Evolutionary conservation across 2,797 vertebrate species (phyloP).

Genomic region (Nothura maculosa): DNA sequence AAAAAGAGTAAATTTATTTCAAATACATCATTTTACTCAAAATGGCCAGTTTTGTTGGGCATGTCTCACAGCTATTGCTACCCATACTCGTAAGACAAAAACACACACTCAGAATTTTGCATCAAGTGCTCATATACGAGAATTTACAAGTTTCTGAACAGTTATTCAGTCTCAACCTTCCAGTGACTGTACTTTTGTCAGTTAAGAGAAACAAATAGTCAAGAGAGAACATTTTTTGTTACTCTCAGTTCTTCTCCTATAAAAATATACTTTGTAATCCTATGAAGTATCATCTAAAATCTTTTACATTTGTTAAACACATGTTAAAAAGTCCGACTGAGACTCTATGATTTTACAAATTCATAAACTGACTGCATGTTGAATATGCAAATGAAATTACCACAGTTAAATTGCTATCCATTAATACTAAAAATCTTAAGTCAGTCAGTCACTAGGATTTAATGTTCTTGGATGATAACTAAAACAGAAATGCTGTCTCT

Average conservation of each 20-base stretch:
- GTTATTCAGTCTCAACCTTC: too few species aligned
- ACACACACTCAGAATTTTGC: not conserved
- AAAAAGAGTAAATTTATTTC: not conserved
- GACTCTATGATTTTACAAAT: not conserved
- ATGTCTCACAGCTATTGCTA: not conserved
- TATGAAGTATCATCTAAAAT: too few species aligned
- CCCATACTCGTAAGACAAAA: too few species aligned
- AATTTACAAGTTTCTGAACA: not conserved
- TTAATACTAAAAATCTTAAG: not conserved
- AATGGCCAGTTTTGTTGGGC: too few species aligned
- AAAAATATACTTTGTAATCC: too few species aligned
- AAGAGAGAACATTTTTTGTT: too few species aligned
- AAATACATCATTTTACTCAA: not conserved
- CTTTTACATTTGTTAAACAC: too few species aligned
- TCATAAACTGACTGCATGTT: fast-evolving
- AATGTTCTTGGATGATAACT: not conserved
- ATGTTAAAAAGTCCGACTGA: not conserved
- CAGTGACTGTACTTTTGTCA: too few species aligned
- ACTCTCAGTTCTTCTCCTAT: too few species aligned
- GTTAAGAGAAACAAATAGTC: too few species aligned
- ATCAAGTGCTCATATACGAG: not conserved
- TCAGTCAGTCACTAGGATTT: not conserved
- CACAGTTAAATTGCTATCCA: not conserved
- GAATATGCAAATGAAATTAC: not conserved
- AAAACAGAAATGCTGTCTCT: not conserved